These are phyloP conservation scores for Aphidius ervi DNA, from an alignment of 1,140 invertebrate genomes.

Conservation along the genomic window DNA sequence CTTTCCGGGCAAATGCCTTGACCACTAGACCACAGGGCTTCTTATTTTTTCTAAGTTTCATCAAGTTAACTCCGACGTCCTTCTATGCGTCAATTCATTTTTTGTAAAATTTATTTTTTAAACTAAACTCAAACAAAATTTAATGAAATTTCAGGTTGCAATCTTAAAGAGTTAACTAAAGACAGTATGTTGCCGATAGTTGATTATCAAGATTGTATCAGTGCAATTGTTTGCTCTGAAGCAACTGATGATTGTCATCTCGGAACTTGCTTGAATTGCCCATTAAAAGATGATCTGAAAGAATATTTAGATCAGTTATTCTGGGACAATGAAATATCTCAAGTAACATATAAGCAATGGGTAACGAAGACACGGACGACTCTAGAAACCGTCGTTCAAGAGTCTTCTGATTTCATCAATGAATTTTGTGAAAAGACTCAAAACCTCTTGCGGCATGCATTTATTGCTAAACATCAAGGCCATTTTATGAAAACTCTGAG, in stretches of 20 bases:
- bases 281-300: constrained; percentile 11
- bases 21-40: too few species aligned
- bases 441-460: not conserved
- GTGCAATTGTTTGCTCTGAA: constrained; percentile 10
- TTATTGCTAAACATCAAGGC: not conserved
- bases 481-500: not conserved
- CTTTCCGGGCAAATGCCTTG: too few species aligned
- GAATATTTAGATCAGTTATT: constrained; percentile 32
- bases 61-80: too few species aligned
- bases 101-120: not conserved
- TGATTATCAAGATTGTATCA: constrained; percentile 15
- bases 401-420: constrained; percentile 1
- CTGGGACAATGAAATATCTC: constrained; percentile 49
- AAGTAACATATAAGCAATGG: constrained; percentile 49
- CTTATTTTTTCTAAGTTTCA: too few species aligned
- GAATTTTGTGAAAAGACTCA: not conserved
- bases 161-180: constrained; percentile 13
- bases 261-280: constrained; percentile 12
- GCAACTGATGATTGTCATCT: constrained; percentile 16
- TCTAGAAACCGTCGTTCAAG: constrained; percentile 41
- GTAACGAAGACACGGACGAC: constrained; percentile 53
- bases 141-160: not conserved
- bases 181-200: constrained; percentile 4
- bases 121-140: not conserved
- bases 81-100: not conserved